Percentiles rank a stretch among this genome's conserved stretches.
Evolutionary conservation across 2,888 invertebrate genomes (phyloP).

Genomic region (Amphipoea oculea): DNA sequence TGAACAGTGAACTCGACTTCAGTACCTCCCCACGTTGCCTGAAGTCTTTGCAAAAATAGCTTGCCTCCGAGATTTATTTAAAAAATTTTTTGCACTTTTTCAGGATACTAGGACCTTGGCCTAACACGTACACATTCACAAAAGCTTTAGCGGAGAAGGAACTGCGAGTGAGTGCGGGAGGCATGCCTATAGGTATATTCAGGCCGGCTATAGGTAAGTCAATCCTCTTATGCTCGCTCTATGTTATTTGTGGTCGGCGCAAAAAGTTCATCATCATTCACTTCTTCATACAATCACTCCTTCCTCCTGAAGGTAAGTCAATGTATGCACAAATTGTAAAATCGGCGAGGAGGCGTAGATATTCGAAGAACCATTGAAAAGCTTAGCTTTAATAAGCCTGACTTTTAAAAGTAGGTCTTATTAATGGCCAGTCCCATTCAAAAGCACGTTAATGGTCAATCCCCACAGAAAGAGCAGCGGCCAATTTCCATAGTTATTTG

Average conservation of each 20-base stretch:
- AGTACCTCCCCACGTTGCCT: neutral
- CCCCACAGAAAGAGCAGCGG: too few species aligned
- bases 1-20: neutral
- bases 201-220: conserved; percentile 94
- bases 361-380: neutral
- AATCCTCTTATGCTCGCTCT: neutral
- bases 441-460: neutral
- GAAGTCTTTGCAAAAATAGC: neutral
- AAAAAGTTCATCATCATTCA: neutral
- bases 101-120: conserved; percentile 92
- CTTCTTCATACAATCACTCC: neutral
- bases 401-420: too few species aligned
- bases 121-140: conserved; percentile 96
- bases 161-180: conserved; percentile 90
- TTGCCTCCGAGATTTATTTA: too few species aligned
- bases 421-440: neutral
- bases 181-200: conserved; percentile 94
- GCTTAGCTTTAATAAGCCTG: neutral
- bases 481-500: too few species aligned
- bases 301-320: conserved; percentile 13
- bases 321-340: neutral
- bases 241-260: too few species aligned
- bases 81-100: conserved; percentile 43
- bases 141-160: conserved; percentile 95
- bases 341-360: neutral